Evolutionary conservation across 2,888 invertebrate genomes (phyloP).

Genomic region (Tanytarsus gracilentus): DNA sequence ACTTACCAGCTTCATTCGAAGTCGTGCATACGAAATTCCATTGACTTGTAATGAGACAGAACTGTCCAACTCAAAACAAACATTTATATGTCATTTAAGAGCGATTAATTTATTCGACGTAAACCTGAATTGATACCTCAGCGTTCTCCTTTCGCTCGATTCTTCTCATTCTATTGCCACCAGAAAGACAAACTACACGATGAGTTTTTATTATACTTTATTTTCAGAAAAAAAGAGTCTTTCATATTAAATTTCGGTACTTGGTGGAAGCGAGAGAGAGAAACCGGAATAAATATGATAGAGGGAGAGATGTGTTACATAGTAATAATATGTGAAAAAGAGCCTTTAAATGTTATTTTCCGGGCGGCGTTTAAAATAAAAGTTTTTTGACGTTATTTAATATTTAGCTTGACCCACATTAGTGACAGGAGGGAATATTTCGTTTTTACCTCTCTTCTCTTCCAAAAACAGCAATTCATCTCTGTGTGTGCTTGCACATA

Average conservation of each 20-base stretch:
- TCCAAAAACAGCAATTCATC: background rate
- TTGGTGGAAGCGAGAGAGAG: too few species aligned
- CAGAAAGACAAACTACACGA: too few species aligned
- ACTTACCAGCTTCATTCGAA: too few species aligned
- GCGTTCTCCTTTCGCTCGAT: background rate
- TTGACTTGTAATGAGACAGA: too few species aligned
- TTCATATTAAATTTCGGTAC: background rate
- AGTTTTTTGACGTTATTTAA: constrained; percentile 6
- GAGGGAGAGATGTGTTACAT: constrained; percentile 10
- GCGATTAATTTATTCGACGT: constrained; percentile 16
- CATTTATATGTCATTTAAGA: constrained; percentile 11
- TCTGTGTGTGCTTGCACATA: background rate
- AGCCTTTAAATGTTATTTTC: too few species aligned
- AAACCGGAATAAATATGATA: constrained; percentile 7
- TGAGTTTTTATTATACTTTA: too few species aligned
- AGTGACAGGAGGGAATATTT: background rate
- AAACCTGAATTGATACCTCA: constrained; percentile 12
- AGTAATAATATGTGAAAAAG: constrained; percentile 13
- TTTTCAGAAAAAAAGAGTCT: background rate
- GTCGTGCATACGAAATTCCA: background rate
- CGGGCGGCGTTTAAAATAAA: too few species aligned
- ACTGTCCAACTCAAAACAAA: constrained; percentile 15
- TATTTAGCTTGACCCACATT: constrained; percentile 12
- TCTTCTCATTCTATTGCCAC: constrained; percentile 1
- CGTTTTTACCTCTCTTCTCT: background rate